Evolutionary conservation across 2,113 vertebrate genomes (phyloP).

Genomic region (Cariama cristata): DNA sequence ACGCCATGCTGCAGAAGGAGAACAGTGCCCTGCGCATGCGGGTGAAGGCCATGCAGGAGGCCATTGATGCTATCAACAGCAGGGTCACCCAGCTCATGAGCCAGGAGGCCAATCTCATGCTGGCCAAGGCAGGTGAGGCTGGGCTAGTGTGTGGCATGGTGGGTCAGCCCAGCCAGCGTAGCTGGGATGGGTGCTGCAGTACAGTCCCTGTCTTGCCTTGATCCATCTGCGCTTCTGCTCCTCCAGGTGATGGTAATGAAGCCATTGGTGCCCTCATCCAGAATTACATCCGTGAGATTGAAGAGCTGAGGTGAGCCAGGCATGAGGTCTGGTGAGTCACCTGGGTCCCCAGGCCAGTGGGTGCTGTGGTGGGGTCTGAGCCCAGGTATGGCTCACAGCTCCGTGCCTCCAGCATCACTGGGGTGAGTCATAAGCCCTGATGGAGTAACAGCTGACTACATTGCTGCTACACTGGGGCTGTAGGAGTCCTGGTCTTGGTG

Average conservation of each 20-base stretch:
- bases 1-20: constrained; percentile 93
- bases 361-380: neutral
- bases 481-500: neutral
- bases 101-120: constrained; percentile 89
- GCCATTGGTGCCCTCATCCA: constrained; percentile 92
- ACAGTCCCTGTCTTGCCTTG: neutral
- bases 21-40: constrained; percentile 87
- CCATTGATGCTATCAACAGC: constrained; percentile 92
- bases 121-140: constrained; percentile 89
- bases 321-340: fast-evolving
- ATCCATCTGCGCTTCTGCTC: neutral
- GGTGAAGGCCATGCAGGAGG: constrained; percentile 98
- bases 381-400: neutral
- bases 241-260: constrained; percentile 88
- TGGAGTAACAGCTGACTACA: neutral
- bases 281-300: constrained; percentile 96
- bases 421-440: neutral
- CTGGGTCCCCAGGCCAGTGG: fast-evolving
- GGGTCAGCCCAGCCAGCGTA: neutral
- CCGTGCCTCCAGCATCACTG: fast-evolving
- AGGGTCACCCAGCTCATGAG: constrained; percentile 92
- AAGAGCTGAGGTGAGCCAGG: constrained; percentile 87
- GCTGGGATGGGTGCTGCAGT: fast-evolving
- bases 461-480: neutral
- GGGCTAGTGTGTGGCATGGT: fast-evolving